Conservation (phyloP, 2,113 vertebrate genomes). For the Glaucomys volans region DNA sequence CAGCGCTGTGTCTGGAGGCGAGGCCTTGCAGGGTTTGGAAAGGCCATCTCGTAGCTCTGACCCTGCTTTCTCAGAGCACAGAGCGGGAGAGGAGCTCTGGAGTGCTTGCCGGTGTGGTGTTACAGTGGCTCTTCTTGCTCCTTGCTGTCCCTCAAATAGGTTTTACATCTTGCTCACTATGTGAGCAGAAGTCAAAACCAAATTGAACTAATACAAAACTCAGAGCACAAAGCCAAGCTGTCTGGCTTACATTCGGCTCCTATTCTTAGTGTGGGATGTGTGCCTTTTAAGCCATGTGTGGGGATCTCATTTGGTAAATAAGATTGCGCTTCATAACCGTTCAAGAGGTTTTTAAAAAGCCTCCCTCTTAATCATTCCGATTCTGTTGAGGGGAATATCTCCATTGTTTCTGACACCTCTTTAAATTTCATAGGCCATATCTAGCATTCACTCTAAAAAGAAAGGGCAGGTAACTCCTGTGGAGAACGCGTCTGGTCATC, state of each 20-base stretch:
- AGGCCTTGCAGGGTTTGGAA: background rate
- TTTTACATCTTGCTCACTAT: background rate
- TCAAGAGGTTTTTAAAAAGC: background rate
- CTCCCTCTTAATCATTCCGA: background rate
- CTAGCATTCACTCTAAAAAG: background rate
- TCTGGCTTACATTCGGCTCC: background rate
- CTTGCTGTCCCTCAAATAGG: background rate
- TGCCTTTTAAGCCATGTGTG: background rate
- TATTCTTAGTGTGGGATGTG: background rate
- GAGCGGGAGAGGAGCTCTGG: background rate
- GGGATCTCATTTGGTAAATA: background rate
- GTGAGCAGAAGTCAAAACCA: background rate
- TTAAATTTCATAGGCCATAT: background rate
- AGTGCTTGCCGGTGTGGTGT: background rate
- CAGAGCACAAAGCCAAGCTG: background rate
- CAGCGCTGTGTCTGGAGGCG: fast-evolving
- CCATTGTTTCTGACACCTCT: background rate
- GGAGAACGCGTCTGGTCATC: background rate
- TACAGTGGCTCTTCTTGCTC: background rate
- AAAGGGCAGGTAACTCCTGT: background rate
- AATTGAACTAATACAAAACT: background rate
- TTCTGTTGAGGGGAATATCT: background rate
- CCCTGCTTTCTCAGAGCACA: background rate
- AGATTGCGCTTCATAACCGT: background rate
- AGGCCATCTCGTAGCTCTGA: background rate